Base-by-base conservation (phyloP, 2,113 vertebrate species). In the Xenopus borealis region DNA sequence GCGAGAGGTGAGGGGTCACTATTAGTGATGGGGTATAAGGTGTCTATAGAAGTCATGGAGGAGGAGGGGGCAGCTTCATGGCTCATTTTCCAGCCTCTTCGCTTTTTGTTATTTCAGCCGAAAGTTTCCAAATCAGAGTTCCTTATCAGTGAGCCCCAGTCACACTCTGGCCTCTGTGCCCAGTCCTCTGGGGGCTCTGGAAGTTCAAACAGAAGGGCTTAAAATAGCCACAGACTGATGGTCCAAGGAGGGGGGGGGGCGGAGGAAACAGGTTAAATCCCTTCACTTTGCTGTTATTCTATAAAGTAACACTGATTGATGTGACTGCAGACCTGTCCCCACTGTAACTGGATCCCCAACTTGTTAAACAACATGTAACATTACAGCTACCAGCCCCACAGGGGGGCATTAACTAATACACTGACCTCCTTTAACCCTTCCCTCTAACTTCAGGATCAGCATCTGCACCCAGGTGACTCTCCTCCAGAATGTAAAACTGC, bases 121-220 rank as follows among this genome's bases (percentile, higher is more conserved):
- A 75, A 75, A 69, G 72, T 75, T 75, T 75, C 72, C 72, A 75
- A 69, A 69, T 69, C 72, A 75, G 57, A 62, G 72, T 62, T 18
- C 20, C 66, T 75, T 75, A 75, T 75, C 72, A 62, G 14, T 40
- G 45, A 53, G 57, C 61, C 57, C 40, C 72, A 75, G 72, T 46
- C 69, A 53, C 52, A 61, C 23, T 27, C n/a, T n/a, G n/a, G n/a
- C n/a, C n/a, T n/a, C 23, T 27, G 23, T 27, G 23, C 2, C 23
- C 23, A 57, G 33, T 27, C 12, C 52, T 53, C 52, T 53, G 52
- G 52, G 65, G 33, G 23, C 23, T 44, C 64, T 27, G 40, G 52
- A 55, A 69, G 65, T 69, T 75, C 72, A 75, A 69, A 75, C 72
- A 68, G 62, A 17, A 16, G 55, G 44, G 12, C 66, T 68, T 33